These are phyloP conservation scores for Tetheella fluctuosa DNA, from an alignment of 2,888 invertebrate species.

Conservation along the genomic window DNA sequence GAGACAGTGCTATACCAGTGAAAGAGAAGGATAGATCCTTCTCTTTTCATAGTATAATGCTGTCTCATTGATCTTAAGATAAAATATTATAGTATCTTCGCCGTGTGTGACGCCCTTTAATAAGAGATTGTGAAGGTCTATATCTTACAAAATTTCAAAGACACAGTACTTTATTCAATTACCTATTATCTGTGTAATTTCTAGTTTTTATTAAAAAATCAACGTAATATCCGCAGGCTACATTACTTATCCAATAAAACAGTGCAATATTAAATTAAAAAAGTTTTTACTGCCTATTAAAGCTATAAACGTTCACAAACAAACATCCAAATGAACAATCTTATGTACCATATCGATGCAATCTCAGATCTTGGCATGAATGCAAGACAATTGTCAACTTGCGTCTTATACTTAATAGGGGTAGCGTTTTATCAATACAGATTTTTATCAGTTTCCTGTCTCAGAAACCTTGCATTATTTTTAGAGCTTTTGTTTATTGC, in stretches of 20 bases:
- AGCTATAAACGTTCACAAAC: not conserved
- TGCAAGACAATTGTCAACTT: slow-evolving; percentile 2
- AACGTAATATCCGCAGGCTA: no score
- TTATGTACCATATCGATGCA: not conserved
- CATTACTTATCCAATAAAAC: not conserved
- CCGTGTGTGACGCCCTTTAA: no score
- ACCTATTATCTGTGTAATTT: no score
- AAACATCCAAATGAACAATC: not conserved
- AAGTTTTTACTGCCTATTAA: not conserved
- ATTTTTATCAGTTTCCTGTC: not conserved
- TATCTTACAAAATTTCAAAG: no score
- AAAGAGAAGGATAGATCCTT: no score
- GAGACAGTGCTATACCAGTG: no score
- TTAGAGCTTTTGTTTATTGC: not conserved
- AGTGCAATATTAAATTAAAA: not conserved
- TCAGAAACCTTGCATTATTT: not conserved
- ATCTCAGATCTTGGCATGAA: not conserved
- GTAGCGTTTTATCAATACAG: slow-evolving; percentile 4
- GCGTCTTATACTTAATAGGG: not conserved
- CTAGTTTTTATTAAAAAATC: no score
- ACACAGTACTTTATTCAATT: no score
- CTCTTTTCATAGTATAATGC: no score
- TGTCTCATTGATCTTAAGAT: no score
- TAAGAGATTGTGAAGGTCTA: no score
- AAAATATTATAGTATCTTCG: no score